phyloP scores from a whole-genome alignment of 2,888 invertebrate genomes.

The Callosobruchus maculatus region DNA sequence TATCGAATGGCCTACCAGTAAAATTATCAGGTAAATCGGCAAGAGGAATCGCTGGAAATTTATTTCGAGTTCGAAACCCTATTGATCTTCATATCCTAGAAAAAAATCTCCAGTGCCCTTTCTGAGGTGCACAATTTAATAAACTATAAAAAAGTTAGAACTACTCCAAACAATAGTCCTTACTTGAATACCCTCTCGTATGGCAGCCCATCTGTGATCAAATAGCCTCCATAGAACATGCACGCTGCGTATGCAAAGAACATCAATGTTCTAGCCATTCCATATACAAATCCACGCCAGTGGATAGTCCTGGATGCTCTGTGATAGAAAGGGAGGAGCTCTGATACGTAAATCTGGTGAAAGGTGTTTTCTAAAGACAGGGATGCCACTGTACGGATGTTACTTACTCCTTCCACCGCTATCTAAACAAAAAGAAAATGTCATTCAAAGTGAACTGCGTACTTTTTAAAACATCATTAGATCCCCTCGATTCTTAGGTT shows the following conservation, averaged over 20 bases:
- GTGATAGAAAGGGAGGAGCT: constrained; percentile 59
- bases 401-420: constrained; percentile 75
- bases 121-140: too few relatives aligned
- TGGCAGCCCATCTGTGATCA: constrained; percentile 58
- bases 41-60: too few relatives aligned
- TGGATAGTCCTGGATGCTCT: constrained; percentile 60
- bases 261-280: constrained; percentile 67
- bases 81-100: too few relatives aligned
- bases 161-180: constrained; percentile 44
- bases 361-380: constrained; percentile 69
- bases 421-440: constrained; percentile 50
- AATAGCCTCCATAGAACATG: constrained; percentile 70
- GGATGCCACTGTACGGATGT: constrained; percentile 73
- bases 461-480: too few relatives aligned
- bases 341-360: constrained; percentile 58
- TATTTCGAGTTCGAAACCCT: too few relatives aligned
- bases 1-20: too few relatives aligned
- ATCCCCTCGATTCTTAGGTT: too few relatives aligned
- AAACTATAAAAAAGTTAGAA: too few relatives aligned
- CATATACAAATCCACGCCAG: constrained; percentile 66
- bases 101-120: too few relatives aligned
- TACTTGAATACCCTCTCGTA: constrained; percentile 69
- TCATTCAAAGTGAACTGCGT: too few relatives aligned
- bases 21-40: too few relatives aligned
- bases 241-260: constrained; percentile 70